A percentile compares a stretch with the other conserved stretches of the same genome.
phyloP scores from a whole-genome alignment of 2,113 vertebrate species.

The Seriola dumerili region DNA sequence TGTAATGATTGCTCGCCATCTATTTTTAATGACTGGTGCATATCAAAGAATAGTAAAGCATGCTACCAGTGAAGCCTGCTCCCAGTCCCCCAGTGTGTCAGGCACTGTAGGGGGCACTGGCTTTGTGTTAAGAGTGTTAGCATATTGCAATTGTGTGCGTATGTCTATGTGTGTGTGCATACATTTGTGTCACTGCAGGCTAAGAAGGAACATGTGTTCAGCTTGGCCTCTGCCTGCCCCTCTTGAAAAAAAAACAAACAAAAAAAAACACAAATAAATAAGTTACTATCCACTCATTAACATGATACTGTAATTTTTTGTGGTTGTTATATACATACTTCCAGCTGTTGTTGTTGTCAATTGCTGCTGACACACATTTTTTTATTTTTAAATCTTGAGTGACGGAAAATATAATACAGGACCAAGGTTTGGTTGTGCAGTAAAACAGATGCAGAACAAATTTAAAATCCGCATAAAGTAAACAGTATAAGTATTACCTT shows the following conservation, averaged over 20 bases:
- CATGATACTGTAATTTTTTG: conserved; percentile 47
- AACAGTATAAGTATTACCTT: conserved; percentile 33
- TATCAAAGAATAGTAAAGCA: conserved; percentile 84
- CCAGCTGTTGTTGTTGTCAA: conserved; percentile 49
- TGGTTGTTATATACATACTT: conserved; percentile 38
- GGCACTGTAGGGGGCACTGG: conserved; percentile 61
- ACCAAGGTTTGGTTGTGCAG: not conserved
- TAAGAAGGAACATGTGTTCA: conserved; percentile 72
- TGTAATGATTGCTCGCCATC: conserved; percentile 86
- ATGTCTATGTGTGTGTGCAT: conserved; percentile 15
- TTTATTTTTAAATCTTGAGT: conserved; percentile 5
- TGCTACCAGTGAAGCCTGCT: conserved; percentile 58
- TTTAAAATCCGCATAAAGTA: conserved; percentile 47
- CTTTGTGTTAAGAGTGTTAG: conserved; percentile 63
- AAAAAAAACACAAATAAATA: conserved; percentile 54
- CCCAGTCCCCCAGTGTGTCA: conserved; percentile 47
- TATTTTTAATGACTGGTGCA: conserved; percentile 86
- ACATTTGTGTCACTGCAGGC: conserved; percentile 64
- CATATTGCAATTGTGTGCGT: conserved; percentile 55
- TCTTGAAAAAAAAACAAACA: conserved; percentile 37
- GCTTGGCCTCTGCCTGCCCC: conserved; percentile 57
- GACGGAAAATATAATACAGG: conserved; percentile 31
- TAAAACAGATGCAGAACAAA: conserved; percentile 39
- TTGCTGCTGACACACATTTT: conserved; percentile 11
- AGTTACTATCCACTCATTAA: conserved; percentile 41